Conservation (phyloP, 2,797 vertebrate species). For the Gobio occitaniae region DNA sequence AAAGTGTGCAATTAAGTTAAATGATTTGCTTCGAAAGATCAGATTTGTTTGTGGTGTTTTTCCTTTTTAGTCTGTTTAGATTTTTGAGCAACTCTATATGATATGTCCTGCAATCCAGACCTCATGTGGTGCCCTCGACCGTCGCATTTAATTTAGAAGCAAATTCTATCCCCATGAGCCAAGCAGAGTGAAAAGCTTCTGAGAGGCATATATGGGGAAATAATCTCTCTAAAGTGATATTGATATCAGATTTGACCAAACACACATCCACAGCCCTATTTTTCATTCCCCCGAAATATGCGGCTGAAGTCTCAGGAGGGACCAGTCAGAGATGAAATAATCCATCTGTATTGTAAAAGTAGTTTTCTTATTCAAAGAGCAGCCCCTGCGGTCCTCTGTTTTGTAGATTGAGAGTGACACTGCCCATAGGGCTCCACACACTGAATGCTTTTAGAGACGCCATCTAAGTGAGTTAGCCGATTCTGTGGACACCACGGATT, state of each 20-base stretch:
- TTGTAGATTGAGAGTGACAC: slow-evolving; percentile 79
- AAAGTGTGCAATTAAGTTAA: slow-evolving; percentile 5
- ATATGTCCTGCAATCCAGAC: slow-evolving; percentile 22
- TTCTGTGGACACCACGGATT: slow-evolving; percentile 75
- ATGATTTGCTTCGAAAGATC: slow-evolving; percentile 3
- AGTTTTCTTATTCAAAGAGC: slow-evolving; percentile 74
- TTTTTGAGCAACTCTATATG: slow-evolving; percentile 26
- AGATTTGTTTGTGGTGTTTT: not conserved
- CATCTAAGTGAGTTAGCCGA: slow-evolving; percentile 81
- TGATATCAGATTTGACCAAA: slow-evolving; percentile 75
- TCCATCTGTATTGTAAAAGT: slow-evolving; percentile 77
- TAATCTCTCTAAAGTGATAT: slow-evolving; percentile 75
- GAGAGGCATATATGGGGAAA: slow-evolving; percentile 72
- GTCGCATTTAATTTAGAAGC: slow-evolving; percentile 26
- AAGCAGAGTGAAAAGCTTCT: slow-evolving; percentile 75
- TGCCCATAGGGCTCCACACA: slow-evolving; percentile 49
- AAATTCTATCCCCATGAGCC: slow-evolving; percentile 67
- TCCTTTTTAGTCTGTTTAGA: not conserved
- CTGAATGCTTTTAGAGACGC: slow-evolving; percentile 67
- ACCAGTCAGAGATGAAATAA: slow-evolving; percentile 74
- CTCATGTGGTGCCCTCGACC: slow-evolving; percentile 10
- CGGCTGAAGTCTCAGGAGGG: slow-evolving; percentile 75
- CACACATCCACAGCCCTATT: slow-evolving; percentile 78
- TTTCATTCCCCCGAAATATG: slow-evolving; percentile 74
- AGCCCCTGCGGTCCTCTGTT: slow-evolving; percentile 73